phyloP scores from a whole-genome alignment of 2,888 invertebrate genomes.

The Sminthurinus aureus region DNA sequence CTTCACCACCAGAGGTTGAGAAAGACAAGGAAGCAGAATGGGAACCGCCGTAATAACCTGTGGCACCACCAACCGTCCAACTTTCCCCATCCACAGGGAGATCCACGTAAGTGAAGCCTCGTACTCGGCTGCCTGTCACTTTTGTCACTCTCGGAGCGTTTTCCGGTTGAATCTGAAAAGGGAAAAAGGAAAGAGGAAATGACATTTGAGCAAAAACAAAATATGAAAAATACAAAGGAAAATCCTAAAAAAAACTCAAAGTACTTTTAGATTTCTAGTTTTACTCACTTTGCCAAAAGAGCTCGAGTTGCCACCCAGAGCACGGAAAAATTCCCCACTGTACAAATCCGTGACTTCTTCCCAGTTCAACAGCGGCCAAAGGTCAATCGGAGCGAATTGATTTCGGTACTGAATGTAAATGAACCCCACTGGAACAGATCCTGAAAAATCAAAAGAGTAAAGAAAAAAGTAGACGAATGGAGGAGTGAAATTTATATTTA shows the following conservation, averaged over 20 bases:
- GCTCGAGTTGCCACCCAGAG: neutral
- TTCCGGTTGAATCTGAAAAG: neutral
- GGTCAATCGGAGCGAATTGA: neutral
- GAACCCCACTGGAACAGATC: constrained; percentile 1
- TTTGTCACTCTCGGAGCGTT: neutral
- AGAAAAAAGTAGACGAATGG: no score
- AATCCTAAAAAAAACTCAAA: no score
- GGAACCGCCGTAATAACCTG: neutral
- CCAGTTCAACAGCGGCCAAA: neutral
- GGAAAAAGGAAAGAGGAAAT: no score
- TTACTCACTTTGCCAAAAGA: neutral
- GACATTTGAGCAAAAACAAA: no score
- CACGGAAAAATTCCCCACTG: neutral
- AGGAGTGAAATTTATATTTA: no score
- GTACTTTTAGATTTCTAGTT: no score
- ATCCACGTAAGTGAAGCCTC: neutral
- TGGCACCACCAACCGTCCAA: neutral
- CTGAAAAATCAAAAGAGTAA: no score
- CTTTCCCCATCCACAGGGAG: neutral
- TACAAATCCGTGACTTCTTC: neutral
- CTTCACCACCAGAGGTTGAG: neutral
- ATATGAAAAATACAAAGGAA: no score
- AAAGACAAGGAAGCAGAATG: neutral
- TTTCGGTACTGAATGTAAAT: neutral
- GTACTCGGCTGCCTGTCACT: neutral